Conservation (phyloP, 2,888 invertebrate species). For the Machimus rusticus region DNA sequence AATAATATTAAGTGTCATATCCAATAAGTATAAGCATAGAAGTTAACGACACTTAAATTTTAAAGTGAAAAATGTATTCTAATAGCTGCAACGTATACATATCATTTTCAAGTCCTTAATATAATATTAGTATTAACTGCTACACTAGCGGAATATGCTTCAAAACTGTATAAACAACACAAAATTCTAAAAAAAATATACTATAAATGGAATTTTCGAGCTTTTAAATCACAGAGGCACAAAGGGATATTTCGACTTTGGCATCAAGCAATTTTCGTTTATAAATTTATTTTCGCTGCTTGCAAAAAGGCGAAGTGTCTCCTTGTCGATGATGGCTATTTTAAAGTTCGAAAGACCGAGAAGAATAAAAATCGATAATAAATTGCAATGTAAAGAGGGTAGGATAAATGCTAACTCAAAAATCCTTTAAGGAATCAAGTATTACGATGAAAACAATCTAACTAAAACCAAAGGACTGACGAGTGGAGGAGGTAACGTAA, state of each 20-base stretch:
- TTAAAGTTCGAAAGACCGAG: not conserved
- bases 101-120: constrained; percentile 49
- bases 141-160: constrained; percentile 12
- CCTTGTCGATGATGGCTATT: not conserved
- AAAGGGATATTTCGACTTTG: not conserved
- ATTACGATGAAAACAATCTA: constrained; percentile 19
- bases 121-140: constrained; percentile 44
- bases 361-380: not conserved
- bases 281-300: not conserved
- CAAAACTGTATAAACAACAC: not conserved
- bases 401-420: constrained; percentile 2
- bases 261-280: not conserved
- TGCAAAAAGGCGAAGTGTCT: not conserved
- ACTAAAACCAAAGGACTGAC: constrained; percentile 11
- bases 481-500: not conserved
- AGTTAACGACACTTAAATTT: constrained; percentile 14
- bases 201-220: not conserved
- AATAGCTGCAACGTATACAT: constrained; percentile 46
- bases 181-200: not conserved
- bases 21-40: constrained; percentile 23
- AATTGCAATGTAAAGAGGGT: not conserved
- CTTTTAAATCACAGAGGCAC: not conserved
- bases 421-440: constrained; percentile 22
- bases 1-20: constrained; percentile 38
- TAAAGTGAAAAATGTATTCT: constrained; percentile 1